These are phyloP conservation scores for Myodes glareolus DNA, from an alignment of 2,113 vertebrate species.

Conservation along the genomic window DNA sequence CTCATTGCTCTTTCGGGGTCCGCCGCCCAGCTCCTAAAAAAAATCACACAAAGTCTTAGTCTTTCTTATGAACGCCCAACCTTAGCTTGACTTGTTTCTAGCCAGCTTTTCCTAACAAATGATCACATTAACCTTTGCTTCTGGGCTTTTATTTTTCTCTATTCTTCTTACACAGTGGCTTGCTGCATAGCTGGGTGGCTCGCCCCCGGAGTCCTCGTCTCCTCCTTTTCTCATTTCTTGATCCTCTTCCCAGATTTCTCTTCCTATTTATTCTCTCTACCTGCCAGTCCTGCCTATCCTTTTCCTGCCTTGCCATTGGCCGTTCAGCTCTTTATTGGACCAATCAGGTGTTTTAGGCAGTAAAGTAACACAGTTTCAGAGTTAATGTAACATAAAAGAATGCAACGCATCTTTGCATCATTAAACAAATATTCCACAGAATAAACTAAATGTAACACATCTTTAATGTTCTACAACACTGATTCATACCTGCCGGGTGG, in stretches of 20 bases:
- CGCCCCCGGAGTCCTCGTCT: not conserved
- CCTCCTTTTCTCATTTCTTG: not conserved
- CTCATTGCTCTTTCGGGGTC: not conserved
- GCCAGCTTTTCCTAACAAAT: too few species aligned
- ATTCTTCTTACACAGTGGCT: not conserved
- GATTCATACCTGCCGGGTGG: rapidly evolving
- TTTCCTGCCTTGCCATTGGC: not conserved
- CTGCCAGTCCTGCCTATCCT: not conserved
- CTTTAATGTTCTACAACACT: not conserved
- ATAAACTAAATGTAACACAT: not conserved
- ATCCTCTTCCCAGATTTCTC: not conserved
- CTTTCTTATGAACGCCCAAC: too few species aligned
- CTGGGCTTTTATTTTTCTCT: not conserved
- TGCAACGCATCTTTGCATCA: not conserved
- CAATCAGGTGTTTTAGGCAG: not conserved
- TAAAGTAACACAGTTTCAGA: not conserved
- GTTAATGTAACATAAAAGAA: not conserved
- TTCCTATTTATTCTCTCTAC: not conserved
- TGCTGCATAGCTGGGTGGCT: not conserved
- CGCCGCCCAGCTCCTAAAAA: not conserved
- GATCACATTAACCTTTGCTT: too few species aligned
- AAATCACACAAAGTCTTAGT: not conserved
- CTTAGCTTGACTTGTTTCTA: too few species aligned
- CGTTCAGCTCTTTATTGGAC: not conserved
- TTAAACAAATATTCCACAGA: not conserved